Percentiles rank a stretch among this genome's conserved stretches.
Evolutionary conservation across 35 echinoderm and acorn worm species (phyloP).

Genomic region (Holothuria glaberrima): DNA sequence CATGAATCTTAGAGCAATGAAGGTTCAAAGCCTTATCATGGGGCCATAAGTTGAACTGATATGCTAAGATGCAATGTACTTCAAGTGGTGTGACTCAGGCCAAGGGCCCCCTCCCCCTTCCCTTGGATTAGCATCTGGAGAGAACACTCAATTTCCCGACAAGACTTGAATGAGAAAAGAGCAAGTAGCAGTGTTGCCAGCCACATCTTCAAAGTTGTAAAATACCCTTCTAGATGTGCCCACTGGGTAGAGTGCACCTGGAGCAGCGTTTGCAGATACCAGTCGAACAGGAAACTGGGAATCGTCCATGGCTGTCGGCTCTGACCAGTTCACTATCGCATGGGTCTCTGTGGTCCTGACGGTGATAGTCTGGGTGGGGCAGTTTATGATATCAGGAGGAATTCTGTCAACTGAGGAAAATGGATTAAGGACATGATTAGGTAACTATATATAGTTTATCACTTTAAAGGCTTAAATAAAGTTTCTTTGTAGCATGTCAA

Average conservation of each 20-base stretch:
- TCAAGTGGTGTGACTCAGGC: no score
- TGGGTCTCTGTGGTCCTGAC: neutral
- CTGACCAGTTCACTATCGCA: neutral
- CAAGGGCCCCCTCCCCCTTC: no score
- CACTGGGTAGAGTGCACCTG: neutral
- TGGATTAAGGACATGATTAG: no score
- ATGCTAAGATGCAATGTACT: neutral
- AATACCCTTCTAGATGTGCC: neutral
- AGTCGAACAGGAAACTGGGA: neutral
- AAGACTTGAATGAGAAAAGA: slow-evolving; percentile 5
- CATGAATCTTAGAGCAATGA: neutral
- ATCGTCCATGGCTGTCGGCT: neutral
- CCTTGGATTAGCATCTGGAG: neutral
- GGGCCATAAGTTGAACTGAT: neutral
- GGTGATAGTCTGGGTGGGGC: neutral
- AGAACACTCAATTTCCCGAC: neutral
- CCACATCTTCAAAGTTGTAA: neutral
- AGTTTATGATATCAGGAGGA: neutral
- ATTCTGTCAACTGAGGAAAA: neutral
- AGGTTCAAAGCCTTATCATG: neutral
- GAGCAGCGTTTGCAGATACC: neutral
- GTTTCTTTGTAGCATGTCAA: no score
- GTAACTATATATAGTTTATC: neutral
- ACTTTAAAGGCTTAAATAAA: no score
- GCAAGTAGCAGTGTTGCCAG: neutral